A percentile compares a stretch with the other conserved stretches of the same genome.
Evolutionary conservation across 2,113 vertebrate genomes (phyloP).

Genomic region (Corythornis madagascariensis): DNA sequence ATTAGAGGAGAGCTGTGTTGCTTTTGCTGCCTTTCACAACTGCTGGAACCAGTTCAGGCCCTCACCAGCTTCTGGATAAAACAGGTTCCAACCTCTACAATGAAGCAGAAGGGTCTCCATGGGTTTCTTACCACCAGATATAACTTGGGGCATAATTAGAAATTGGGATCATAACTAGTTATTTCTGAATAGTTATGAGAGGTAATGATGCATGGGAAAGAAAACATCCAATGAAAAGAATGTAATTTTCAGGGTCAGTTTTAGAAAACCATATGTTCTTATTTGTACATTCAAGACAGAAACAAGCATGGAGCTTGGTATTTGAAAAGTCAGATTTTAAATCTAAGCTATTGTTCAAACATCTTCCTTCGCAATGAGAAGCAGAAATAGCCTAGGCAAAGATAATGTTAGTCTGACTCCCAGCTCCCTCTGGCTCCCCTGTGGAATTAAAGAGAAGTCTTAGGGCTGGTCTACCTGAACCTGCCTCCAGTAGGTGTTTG

Average conservation of each 20-base stretch:
- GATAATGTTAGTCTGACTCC: not conserved
- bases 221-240: not conserved
- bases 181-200: not conserved
- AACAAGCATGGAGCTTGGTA: not conserved
- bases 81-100: not conserved
- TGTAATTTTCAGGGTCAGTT: not conserved
- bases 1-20: not conserved
- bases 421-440: not conserved
- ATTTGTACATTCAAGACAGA: not conserved
- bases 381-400: not conserved
- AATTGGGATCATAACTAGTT: not conserved
- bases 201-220: not conserved
- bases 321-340: conserved; percentile 31
- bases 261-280: not conserved
- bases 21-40: not conserved
- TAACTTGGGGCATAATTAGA: not conserved
- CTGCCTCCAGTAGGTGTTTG: not conserved
- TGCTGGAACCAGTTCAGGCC: not conserved
- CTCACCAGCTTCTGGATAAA: not conserved
- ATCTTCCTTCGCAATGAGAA: not conserved
- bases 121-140: not conserved
- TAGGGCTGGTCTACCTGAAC: not conserved
- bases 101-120: not conserved
- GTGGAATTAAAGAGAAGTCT: not conserved
- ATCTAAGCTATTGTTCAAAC: not conserved